These are phyloP conservation scores for Conopomorpha cramerella DNA, from an alignment of 1,140 invertebrate species.

Conservation along the genomic window DNA sequence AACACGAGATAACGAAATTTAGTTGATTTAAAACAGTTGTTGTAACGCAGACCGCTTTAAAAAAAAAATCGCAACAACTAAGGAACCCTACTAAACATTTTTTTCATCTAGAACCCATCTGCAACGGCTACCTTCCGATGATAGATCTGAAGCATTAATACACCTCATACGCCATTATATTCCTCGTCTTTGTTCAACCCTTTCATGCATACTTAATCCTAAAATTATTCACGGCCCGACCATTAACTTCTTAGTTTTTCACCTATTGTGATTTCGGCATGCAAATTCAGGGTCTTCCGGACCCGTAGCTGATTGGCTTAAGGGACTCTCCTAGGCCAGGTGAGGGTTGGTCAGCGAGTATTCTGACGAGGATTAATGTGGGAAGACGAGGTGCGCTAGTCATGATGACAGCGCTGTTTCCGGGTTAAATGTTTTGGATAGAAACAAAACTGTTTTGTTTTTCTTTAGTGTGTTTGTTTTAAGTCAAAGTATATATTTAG, in stretches of 20 bases:
- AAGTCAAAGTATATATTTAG: no score
- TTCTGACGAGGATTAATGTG: not conserved
- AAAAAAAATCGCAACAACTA: no score
- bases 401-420: no score
- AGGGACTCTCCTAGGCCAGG: slow-evolving; percentile 22
- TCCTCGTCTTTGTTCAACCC: slow-evolving; percentile 54
- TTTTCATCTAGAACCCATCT: slow-evolving; percentile 19
- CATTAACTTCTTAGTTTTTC: slow-evolving; percentile 30
- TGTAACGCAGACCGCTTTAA: no score
- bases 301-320: slow-evolving; percentile 41
- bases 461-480: no score
- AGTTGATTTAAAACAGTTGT: no score
- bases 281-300: slow-evolving; percentile 24
- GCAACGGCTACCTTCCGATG: slow-evolving; percentile 32
- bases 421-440: no score
- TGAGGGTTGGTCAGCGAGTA: not conserved
- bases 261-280: slow-evolving; percentile 44
- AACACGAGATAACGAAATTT: no score
- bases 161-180: slow-evolving; percentile 26
- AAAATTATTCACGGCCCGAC: slow-evolving; percentile 37
- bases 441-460: no score
- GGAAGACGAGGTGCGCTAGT: no score
- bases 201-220: slow-evolving; percentile 20
- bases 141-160: slow-evolving; percentile 46
- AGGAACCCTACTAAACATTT: no score